Evolutionary conservation across 2,888 invertebrate species (phyloP).

Genomic region (Nasonia oneida): DNA sequence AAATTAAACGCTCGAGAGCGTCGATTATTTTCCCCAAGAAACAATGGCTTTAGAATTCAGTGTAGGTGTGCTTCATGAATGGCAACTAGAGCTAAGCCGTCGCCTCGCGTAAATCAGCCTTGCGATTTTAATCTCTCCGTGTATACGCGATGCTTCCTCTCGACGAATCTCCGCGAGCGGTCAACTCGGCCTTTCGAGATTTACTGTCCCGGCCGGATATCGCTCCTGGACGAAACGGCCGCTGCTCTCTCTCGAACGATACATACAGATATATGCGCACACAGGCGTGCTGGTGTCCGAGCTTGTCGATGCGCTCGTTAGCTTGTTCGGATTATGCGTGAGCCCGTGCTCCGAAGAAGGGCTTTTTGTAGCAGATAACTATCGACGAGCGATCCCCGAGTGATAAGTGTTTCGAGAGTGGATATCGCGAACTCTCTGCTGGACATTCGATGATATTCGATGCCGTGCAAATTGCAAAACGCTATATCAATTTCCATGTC

Average conservation of each 20-base stretch:
- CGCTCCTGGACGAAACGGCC: neutral
- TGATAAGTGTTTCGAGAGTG: neutral
- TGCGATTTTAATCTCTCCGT: constrained; percentile 21
- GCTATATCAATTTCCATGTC: neutral
- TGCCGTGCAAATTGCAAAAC: neutral
- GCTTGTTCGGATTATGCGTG: constrained; percentile 10
- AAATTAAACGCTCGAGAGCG: too few relatives aligned
- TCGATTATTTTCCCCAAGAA: too few relatives aligned
- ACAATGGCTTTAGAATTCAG: too few relatives aligned
- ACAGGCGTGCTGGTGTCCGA: neutral
- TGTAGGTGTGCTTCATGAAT: too few relatives aligned
- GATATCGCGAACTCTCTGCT: neutral
- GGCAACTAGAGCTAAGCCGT: neutral
- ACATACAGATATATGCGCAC: neutral
- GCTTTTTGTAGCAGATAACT: neutral
- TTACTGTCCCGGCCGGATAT: constrained; percentile 18
- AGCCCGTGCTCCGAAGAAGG: neutral
- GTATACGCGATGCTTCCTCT: constrained; percentile 6
- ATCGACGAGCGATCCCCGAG: neutral
- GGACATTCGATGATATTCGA: neutral
- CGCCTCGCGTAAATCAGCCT: constrained; percentile 10
- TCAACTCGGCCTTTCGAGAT: constrained; percentile 18
- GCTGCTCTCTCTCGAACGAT: neutral
- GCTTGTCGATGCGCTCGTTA: neutral
- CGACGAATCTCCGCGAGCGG: constrained; percentile 28